A percentile compares a stretch with the other conserved stretches of the same genome.
Evolutionary conservation across 2,888 invertebrate species (phyloP).

Genomic region (Lathronympha strigana): DNA sequence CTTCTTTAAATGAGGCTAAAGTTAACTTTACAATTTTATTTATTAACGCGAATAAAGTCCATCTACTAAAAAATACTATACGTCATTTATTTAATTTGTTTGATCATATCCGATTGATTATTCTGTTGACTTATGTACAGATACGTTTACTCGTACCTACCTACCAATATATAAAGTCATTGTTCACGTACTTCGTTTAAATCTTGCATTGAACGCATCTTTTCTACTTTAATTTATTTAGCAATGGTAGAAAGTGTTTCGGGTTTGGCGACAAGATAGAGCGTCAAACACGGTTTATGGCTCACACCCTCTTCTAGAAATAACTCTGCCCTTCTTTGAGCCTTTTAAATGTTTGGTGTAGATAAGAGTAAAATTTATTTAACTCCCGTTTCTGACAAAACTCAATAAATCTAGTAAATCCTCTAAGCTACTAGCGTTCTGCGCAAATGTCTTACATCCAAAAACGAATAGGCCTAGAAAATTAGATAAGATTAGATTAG

Average conservation of each 20-base stretch:
- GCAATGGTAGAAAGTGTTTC: too few relatives aligned
- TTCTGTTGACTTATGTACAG: too few relatives aligned
- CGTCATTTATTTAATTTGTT: background rate
- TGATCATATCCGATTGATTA: background rate
- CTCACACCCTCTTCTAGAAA: background rate
- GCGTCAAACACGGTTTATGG: background rate
- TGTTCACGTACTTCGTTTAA: too few relatives aligned
- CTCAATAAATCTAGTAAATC: background rate
- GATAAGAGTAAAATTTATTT: constrained; percentile 4
- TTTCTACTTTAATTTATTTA: too few relatives aligned
- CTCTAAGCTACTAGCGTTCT: background rate
- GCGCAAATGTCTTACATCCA: background rate
- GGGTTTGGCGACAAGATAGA: too few relatives aligned
- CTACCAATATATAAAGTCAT: background rate
- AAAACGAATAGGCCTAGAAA: too few relatives aligned
- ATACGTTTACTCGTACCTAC: background rate
- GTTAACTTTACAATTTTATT: constrained; percentile 28
- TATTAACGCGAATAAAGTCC: constrained; percentile 13
- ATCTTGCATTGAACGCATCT: too few relatives aligned
- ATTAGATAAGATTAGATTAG: too few relatives aligned
- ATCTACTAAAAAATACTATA: constrained; percentile 7
- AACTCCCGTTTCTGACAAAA: background rate
- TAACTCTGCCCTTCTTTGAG: background rate
- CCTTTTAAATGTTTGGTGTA: background rate
- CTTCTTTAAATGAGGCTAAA: constrained; percentile 31